Conservation (phyloP, 2,888 invertebrate genomes). For the Eugnorisma glareosa region DNA sequence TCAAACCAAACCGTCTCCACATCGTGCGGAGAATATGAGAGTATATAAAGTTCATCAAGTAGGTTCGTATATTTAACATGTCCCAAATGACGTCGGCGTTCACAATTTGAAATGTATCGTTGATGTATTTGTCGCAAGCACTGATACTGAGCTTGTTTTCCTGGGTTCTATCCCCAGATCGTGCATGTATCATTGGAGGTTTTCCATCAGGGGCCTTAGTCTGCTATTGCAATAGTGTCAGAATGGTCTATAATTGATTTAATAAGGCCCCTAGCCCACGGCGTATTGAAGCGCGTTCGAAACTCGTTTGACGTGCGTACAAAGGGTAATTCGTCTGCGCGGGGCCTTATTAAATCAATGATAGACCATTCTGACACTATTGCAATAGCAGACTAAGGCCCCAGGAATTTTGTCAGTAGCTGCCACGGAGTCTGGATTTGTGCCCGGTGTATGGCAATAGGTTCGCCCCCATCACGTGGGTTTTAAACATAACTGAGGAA, state of each 20-base stretch:
- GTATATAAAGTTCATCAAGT: background rate
- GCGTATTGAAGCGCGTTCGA: no score
- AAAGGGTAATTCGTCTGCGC: no score
- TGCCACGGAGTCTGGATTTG: background rate
- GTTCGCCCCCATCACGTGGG: background rate
- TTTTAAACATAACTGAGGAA: background rate
- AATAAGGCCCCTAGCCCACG: no score
- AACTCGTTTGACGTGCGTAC: no score
- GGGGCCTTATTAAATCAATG: no score
- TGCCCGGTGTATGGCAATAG: background rate
- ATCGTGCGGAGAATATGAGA: constrained; percentile 13
- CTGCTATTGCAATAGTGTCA: no score
- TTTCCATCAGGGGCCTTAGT: no score
- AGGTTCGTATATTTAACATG: constrained; percentile 6
- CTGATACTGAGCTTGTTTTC: background rate
- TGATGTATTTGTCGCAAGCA: background rate
- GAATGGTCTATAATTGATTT: no score
- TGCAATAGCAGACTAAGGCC: no score
- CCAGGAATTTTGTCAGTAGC: background rate
- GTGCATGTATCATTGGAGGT: background rate
- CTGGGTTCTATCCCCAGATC: background rate
- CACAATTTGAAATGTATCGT: background rate
- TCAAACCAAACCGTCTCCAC: constrained; percentile 12
- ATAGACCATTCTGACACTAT: no score
- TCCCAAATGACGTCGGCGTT: background rate